Evolutionary conservation across 2,888 invertebrate genomes (phyloP).

Genomic region (Rhagonycha lutea): DNA sequence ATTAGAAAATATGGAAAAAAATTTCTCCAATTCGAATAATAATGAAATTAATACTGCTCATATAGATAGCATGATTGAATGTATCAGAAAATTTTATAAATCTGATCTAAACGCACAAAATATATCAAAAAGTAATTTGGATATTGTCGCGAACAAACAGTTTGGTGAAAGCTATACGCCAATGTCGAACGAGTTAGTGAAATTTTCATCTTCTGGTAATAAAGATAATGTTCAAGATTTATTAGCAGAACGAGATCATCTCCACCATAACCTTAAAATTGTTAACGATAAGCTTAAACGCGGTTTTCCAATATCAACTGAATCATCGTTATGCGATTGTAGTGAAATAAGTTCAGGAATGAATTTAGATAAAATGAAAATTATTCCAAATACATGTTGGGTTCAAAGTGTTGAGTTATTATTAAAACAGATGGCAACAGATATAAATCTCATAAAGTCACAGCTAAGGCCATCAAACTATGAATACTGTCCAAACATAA

Average conservation of each 20-base stretch:
- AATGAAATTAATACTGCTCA: background rate
- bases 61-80: background rate
- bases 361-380: background rate
- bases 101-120: background rate
- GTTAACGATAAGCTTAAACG: background rate
- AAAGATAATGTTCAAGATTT: background rate
- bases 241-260: background rate
- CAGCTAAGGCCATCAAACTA: background rate
- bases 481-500: background rate
- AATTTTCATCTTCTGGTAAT: background rate
- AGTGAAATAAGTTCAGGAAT: background rate
- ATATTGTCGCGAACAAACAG: background rate
- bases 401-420: background rate
- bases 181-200: background rate
- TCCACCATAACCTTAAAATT: background rate
- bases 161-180: background rate
- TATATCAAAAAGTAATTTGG: background rate
- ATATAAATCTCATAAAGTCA: background rate
- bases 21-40: background rate
- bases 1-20: background rate
- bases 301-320: background rate
- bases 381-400: background rate
- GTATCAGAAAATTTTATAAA: background rate
- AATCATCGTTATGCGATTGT: background rate
- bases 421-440: background rate